Base-by-base conservation (phyloP, 2,888 invertebrate species). In the Meiosimyza decipiens region DNA sequence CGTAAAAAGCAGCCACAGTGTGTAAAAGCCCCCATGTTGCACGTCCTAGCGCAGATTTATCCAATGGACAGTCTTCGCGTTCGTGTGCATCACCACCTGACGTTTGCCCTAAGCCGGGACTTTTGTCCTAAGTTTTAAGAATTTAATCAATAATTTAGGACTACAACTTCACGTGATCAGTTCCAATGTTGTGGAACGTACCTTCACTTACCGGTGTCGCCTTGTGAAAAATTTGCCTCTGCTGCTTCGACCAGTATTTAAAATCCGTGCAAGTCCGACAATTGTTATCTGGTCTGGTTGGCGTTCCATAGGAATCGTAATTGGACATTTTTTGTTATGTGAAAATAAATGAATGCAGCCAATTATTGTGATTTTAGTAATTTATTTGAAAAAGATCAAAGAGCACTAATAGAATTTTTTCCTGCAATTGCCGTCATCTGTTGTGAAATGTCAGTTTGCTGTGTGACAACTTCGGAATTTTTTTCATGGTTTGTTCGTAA, bases 1-100 rank as follows among this genome's bases (percentile, higher is more conserved):
- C 97, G 88, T 93, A 99, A 85, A 96, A 95, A 0, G 97, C 95
- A 4, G 97, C 97, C 92, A 99, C 97, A 0, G 99, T 95, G 84
- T 99, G 99, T 3, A 99, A 89, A 79, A 99, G 91, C 7, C 94
- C 92, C 99, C 99, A 99, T 3, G 98, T 94, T 67, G 91, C 90
- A 6, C 90, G 90, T 33, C 95, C 95, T 59, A 95, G 86, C 76
- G 92, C 91, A 75, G 93, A 91, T 82, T 92, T 94, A 82, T 94
- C 94, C 72, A 95, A 82, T 0, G 95, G 95, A 83, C 95, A 95
- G 79, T 94, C 91, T 15, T 88, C 87, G 15, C 81, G 77, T 12
- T 28, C 52, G 2, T 18, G 47, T 22, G 63, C 74, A 13, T 70
- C 13, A 13, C 65, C 49, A 6, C 13, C 16, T 33, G 59, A 9